phyloP scores from a whole-genome alignment of 2,888 invertebrate genomes.

The Stenoptilia bipunctidactyla region DNA sequence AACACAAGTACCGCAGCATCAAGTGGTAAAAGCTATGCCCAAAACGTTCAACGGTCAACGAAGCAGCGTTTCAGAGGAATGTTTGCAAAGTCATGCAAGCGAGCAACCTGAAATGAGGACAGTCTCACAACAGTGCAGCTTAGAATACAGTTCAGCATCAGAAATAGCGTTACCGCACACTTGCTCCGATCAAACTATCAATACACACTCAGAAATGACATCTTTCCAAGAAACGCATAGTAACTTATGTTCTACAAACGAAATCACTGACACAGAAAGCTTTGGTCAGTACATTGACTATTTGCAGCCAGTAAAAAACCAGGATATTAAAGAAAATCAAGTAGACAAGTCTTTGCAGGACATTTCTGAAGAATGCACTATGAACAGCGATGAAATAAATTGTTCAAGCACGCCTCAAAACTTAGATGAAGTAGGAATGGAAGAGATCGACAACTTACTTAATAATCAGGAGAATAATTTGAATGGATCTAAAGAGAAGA shows the following conservation, averaged over 20 bases:
- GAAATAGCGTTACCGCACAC: constrained; percentile 65
- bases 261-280: constrained; percentile 64
- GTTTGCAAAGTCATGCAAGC: constrained; percentile 47
- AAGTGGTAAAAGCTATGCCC: constrained; percentile 48
- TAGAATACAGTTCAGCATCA: constrained; percentile 76
- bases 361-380: constrained; percentile 59
- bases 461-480: constrained; percentile 26
- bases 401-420: constrained; percentile 39
- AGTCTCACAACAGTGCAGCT: constrained; percentile 78
- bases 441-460: constrained; percentile 43
- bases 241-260: constrained; percentile 60
- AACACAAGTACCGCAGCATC: constrained; percentile 73
- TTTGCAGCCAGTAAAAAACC: constrained; percentile 40
- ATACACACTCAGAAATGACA: constrained; percentile 61
- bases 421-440: constrained; percentile 26
- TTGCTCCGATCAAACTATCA: constrained; percentile 61
- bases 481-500: constrained; percentile 39
- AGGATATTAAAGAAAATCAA: constrained; percentile 42
- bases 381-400: constrained; percentile 55
- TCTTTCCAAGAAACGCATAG: constrained; percentile 62
- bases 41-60: constrained; percentile 44
- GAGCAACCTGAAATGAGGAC: constrained; percentile 71
- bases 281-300: constrained; percentile 64
- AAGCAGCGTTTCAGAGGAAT: constrained; percentile 57
- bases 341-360: constrained; percentile 56